Conservation (phyloP, 2,797 vertebrate species). For the Gorsachius magnificus region DNA sequence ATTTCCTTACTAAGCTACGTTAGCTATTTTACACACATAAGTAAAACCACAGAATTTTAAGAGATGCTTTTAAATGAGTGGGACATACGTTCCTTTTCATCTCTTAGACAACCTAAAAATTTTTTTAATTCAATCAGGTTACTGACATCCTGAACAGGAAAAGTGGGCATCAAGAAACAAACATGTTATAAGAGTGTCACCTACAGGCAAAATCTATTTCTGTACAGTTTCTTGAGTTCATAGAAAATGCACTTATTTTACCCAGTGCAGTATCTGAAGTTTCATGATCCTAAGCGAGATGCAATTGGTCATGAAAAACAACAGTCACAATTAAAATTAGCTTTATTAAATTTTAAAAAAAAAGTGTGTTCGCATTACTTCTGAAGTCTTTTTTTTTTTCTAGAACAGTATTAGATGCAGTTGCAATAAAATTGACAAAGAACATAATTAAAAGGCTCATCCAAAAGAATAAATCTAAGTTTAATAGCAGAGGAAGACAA, state of each 20-base stretch:
- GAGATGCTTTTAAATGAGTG: background rate
- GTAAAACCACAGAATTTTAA: background rate
- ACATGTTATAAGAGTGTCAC: background rate
- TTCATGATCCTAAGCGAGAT: background rate
- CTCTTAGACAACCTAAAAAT: background rate
- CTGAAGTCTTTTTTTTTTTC: background rate
- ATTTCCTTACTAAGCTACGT: background rate
- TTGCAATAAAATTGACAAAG: background rate
- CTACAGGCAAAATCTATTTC: conserved; percentile 1
- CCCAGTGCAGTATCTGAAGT: background rate
- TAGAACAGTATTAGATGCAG: background rate
- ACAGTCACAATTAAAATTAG: background rate
- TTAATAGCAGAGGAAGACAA: background rate
- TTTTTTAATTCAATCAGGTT: background rate
- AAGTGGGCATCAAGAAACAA: background rate
- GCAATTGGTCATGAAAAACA: background rate
- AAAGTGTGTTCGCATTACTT: background rate
- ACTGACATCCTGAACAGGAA: background rate
- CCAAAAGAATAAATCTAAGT: background rate
- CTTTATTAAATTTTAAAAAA: background rate
- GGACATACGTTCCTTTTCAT: background rate
- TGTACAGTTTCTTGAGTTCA: background rate
- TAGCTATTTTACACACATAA: background rate
- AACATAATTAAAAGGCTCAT: background rate
- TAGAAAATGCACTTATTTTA: background rate